Conservation (phyloP, 2,113 vertebrate species). For the Melierax canorus region DNA sequence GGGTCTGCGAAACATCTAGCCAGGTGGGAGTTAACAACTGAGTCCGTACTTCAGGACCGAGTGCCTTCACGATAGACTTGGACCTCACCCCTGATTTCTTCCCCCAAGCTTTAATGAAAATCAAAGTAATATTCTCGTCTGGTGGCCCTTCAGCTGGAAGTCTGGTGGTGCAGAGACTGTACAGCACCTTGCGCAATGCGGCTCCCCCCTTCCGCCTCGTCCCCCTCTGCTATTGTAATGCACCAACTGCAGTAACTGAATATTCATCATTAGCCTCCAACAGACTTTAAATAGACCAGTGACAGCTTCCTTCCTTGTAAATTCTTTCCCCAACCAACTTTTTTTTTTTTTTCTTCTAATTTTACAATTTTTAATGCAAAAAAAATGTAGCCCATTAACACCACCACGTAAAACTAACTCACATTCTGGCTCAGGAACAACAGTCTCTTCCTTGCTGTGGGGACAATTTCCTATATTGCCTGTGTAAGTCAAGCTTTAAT, state of each 20-base stretch:
- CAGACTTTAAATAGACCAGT: background rate
- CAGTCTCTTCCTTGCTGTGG: background rate
- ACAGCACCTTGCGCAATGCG: fast-evolving
- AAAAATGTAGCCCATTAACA: background rate
- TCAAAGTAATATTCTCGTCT: background rate
- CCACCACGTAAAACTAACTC: background rate
- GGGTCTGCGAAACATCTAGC: background rate
- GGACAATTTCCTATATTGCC: background rate
- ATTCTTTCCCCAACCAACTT: background rate
- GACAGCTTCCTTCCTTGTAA: background rate
- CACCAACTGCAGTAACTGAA: background rate
- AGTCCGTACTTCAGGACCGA: background rate
- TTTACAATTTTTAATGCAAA: background rate
- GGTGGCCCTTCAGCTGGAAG: background rate
- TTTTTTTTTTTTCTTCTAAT: background rate
- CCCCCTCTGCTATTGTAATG: background rate
- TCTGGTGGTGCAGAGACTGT: background rate
- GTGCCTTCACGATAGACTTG: background rate
- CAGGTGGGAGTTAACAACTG: background rate
- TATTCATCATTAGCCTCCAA: background rate
- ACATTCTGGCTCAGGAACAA: background rate
- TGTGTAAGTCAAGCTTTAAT: background rate
- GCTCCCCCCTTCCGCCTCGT: background rate
- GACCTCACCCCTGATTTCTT: background rate
- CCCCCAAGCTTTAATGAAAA: background rate